Base-by-base conservation (phyloP, 2,797 vertebrate species). In the Arnoldichthys spilopterus region DNA sequence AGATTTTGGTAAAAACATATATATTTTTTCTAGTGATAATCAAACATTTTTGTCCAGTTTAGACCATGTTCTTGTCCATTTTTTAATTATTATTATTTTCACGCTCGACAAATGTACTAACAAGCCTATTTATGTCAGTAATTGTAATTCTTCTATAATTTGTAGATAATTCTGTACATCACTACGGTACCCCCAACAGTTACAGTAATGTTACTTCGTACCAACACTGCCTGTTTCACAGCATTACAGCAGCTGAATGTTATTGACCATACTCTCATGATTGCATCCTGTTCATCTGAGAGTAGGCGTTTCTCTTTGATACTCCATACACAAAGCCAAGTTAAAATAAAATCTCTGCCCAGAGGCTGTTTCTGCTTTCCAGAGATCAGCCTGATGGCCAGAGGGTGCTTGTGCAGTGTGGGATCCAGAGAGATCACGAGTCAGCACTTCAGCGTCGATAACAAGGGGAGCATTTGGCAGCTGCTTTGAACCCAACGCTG, bases 391-490 rank as follows among this genome's bases (percentile, higher is more conserved):
- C 7, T 54, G 15, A 20, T 66, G 49, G 18, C 40, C 32, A 24
- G 24, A 43, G 63, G 20, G 58, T 68, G 49, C 37, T 18, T 63
- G 30, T 64, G 54, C 34, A n/a, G 49, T 30, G 73, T 66, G 28
- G 61, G 59, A 53, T 66, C 15, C 22, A n/a, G 45, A 54, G 47
- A 49, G 47, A 43, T 67, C 22, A 26, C 67, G 28, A 77, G 72
- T 73, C 75, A 53, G 59, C 79, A 26, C 61, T 83, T 79, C 59
- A 51, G 51, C 34, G 76, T 64, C 37, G 51, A 82, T 58, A 64
- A 66, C 53, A 69, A 70, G 37, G 79, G 56, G 49, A 13, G 62
- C 69, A 28, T 70, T 82, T 78, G 58, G 76, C 56, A 78, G 71
- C 43, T 49, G 43, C 26, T 70, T 62, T 16, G 34, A 68, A 28